Evolutionary conservation across 2,888 invertebrate species (phyloP).

Genomic region (Plebejus anna): DNA sequence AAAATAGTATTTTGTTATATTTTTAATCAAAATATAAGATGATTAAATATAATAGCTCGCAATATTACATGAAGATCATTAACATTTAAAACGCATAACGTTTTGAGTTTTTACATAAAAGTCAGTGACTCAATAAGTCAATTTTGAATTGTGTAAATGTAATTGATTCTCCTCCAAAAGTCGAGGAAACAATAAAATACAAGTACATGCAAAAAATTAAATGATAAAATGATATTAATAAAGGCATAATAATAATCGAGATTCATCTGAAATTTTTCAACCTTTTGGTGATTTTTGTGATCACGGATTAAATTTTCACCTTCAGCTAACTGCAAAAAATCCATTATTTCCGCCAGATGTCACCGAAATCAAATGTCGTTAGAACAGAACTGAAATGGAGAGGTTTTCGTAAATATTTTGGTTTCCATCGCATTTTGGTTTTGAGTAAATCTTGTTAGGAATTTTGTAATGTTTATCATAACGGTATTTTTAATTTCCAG

Average conservation of each 20-base stretch:
- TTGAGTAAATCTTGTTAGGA: too few relatives aligned
- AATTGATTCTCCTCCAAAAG: neutral
- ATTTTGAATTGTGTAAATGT: neutral
- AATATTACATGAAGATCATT: too few relatives aligned
- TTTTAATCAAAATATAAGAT: too few relatives aligned
- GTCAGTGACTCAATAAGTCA: neutral
- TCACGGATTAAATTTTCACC: conserved; percentile 79
- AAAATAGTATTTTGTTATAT: too few relatives aligned
- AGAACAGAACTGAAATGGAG: conserved; percentile 50
- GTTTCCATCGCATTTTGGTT: neutral
- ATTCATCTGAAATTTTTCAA: conserved; percentile 12
- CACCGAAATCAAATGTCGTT: conserved; percentile 75
- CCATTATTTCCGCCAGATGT: conserved; percentile 80
- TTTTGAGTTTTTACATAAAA: too few relatives aligned
- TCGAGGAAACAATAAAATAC: neutral
- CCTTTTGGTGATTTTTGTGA: conserved; percentile 24
- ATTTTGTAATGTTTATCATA: too few relatives aligned
- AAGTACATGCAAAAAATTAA: neutral
- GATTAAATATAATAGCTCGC: too few relatives aligned
- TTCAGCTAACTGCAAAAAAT: conserved; percentile 80
- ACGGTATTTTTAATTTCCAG: too few relatives aligned
- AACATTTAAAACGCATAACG: too few relatives aligned
- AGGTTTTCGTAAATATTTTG: neutral
- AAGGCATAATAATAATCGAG: conserved; percentile 5
- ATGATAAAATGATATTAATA: neutral